Conservation (phyloP, 2,113 vertebrate genomes). For the Picathartes gymnocephalus region DNA sequence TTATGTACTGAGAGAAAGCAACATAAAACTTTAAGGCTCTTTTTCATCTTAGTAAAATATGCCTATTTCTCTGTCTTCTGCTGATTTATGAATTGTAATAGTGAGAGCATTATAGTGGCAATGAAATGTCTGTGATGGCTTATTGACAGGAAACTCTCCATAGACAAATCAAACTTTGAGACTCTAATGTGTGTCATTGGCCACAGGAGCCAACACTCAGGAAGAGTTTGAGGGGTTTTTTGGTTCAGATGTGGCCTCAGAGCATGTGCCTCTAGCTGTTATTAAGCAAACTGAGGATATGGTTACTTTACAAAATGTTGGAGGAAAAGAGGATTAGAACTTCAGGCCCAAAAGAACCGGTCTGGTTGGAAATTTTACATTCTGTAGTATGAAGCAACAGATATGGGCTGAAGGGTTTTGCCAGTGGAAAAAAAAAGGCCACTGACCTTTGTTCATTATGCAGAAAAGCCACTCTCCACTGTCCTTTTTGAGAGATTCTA, state of each 20-base stretch:
- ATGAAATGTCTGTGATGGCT: not conserved
- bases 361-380: not conserved
- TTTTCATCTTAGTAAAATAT: constrained; percentile 8
- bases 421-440: not conserved
- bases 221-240: not conserved
- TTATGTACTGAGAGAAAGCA: constrained; percentile 5
- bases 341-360: not conserved
- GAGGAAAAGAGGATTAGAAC: not conserved
- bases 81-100: constrained; percentile 2
- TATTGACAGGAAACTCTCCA: constrained; percentile 20
- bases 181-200: not conserved
- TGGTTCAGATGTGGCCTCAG: not conserved
- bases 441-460: not conserved
- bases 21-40: constrained; percentile 21
- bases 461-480: not conserved
- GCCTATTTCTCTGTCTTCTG: not conserved
- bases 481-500: not conserved
- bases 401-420: not conserved
- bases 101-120: not conserved
- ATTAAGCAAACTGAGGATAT: not conserved
- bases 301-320: not conserved
- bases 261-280: not conserved
- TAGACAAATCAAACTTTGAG: not conserved
- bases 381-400: not conserved
- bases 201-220: not conserved